phyloP scores from a whole-genome alignment of 1,140 invertebrate genomes.

The Centruroides sculpturatus region DNA sequence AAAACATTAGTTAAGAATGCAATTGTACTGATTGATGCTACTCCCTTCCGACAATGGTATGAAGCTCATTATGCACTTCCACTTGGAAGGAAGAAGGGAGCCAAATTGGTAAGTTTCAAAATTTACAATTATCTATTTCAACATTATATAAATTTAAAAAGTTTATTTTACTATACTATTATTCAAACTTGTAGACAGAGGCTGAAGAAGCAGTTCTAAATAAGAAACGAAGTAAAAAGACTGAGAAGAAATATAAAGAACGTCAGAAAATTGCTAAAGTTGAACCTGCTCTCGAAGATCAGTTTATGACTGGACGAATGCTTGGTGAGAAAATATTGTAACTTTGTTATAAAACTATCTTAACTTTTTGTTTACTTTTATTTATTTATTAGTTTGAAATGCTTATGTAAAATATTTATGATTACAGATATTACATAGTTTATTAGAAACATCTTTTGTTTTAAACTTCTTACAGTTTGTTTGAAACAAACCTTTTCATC shows the following conservation, averaged over 20 bases:
- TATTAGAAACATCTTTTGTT: no score
- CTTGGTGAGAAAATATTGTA: constrained; percentile 45
- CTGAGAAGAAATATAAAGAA: constrained; percentile 79
- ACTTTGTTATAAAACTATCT: background rate
- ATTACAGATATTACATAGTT: no score
- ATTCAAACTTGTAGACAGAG: constrained; percentile 48
- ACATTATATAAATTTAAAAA: no score
- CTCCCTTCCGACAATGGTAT: constrained; percentile 98
- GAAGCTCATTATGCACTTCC: constrained; percentile 90
- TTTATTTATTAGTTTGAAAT: no score
- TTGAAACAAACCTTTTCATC: no score
- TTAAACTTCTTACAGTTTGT: no score
- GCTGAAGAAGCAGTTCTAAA: constrained; percentile 87
- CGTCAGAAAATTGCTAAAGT: constrained; percentile 87
- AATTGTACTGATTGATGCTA: constrained; percentile 94
- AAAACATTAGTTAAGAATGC: constrained; percentile 98
- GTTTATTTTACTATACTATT: no score
- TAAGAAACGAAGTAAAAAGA: constrained; percentile 86
- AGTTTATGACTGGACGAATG: constrained; percentile 88
- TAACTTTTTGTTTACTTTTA: no score
- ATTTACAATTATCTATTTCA: background rate
- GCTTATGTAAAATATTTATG: no score
- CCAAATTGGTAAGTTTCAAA: constrained; percentile 61
- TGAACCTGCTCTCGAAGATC: constrained; percentile 83
- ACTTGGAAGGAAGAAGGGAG: constrained; percentile 88